A percentile compares a stretch with the other conserved stretches of the same genome.
phyloP scores from a whole-genome alignment of 2,113 vertebrate species.

The Lophura nycthemera region DNA sequence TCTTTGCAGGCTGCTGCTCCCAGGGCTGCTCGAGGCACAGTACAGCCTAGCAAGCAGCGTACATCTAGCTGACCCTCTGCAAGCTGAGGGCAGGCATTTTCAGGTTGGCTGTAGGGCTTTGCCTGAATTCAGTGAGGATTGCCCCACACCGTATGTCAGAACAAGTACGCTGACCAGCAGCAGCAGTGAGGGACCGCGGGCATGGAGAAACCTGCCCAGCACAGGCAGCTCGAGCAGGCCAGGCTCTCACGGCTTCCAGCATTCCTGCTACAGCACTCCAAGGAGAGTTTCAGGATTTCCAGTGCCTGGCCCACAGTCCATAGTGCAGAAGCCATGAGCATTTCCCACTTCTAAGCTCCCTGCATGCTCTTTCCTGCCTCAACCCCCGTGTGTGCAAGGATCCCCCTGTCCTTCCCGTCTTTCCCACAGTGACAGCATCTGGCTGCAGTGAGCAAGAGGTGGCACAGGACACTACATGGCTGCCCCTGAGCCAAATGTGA shows the following conservation, averaged over 20 bases:
- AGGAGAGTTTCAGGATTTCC: neutral
- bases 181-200: neutral
- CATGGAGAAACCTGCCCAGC: neutral
- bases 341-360: neutral
- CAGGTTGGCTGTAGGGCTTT: neutral
- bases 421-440: neutral
- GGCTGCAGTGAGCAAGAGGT: neutral
- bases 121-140: neutral
- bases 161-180: neutral
- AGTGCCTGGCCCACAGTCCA: neutral
- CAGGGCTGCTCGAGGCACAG: neutral
- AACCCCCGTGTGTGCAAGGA: neutral
- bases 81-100: neutral
- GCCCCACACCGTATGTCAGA: neutral
- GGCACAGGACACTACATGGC: neutral
- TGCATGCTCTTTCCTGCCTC: neutral
- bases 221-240: neutral
- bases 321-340: neutral
- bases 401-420: neutral
- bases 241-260: neutral
- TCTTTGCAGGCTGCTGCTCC: neutral
- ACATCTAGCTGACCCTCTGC: neutral
- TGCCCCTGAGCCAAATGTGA: rapidly evolving
- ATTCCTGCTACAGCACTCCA: neutral
- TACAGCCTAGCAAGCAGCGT: neutral